Evolutionary conservation across 2,888 invertebrate species (phyloP).

Genomic region (Pristionchus entomophagus): DNA sequence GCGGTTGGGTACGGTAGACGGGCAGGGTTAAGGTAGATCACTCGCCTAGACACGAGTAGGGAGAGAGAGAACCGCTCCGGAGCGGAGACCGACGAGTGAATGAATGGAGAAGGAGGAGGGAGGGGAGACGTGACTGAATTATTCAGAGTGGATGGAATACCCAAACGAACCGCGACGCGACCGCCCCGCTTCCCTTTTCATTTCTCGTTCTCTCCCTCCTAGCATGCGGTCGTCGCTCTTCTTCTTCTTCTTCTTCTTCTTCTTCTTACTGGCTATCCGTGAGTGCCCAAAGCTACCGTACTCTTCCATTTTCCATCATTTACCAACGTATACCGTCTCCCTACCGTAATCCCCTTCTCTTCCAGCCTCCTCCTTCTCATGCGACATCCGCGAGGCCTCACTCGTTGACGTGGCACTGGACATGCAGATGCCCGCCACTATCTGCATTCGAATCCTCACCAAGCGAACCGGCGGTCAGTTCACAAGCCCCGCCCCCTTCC

Average conservation of each 20-base stretch:
- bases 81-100: background rate
- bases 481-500: background rate
- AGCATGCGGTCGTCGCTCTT: background rate
- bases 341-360: background rate
- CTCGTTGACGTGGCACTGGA: conserved; percentile 30
- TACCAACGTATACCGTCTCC: background rate
- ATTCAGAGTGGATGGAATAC: too few species aligned
- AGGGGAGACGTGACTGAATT: background rate
- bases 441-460: conserved; percentile 2
- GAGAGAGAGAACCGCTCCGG: background rate
- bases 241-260: background rate
- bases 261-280: background rate
- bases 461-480: background rate
- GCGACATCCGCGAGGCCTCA: conserved; percentile 13
- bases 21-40: background rate
- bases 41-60: background rate
- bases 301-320: background rate
- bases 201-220: background rate
- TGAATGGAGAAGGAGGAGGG: background rate
- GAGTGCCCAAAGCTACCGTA: background rate
- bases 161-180: too few species aligned
- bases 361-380: background rate
- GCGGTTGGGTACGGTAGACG: background rate
- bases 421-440: background rate
- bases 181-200: background rate